These are phyloP conservation scores for Chloroceryle inda DNA, from an alignment of 2,797 vertebrate species.

Conservation along the genomic window DNA sequence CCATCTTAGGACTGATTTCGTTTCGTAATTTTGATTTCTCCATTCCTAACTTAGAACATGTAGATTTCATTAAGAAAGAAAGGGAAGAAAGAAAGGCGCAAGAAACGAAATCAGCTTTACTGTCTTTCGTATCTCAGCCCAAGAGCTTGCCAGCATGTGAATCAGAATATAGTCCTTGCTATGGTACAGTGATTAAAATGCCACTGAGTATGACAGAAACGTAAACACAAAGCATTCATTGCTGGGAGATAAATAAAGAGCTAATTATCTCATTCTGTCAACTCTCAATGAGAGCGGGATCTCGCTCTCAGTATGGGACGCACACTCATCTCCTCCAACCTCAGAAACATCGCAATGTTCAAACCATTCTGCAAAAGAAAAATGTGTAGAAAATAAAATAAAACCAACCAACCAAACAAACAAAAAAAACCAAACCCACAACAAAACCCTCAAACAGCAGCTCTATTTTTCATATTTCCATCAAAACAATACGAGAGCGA, in stretches of 20 bases:
- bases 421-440: too few relatives aligned
- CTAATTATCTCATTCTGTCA: slow-evolving; percentile 50
- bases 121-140: background rate
- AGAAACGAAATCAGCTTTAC: background rate
- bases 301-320: background rate
- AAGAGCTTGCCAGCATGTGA: slow-evolving; percentile 46
- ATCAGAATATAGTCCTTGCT: slow-evolving; percentile 63
- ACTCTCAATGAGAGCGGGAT: slow-evolving; percentile 17
- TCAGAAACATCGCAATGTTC: background rate
- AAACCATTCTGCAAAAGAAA: background rate
- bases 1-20: background rate
- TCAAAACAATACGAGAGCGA: background rate
- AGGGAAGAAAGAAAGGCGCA: background rate
- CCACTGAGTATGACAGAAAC: slow-evolving; percentile 62
- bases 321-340: background rate
- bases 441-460: background rate
- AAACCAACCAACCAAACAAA: too few relatives aligned
- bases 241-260: slow-evolving; percentile 68
- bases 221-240: slow-evolving; percentile 58
- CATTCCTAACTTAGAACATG: background rate
- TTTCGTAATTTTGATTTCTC: slow-evolving; percentile 8
- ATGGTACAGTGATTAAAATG: slow-evolving; percentile 45
- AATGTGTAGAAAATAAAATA: background rate
- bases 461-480: background rate
- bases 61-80: background rate